Evolutionary conservation across 2,888 invertebrate genomes (phyloP).

Genomic region (Gonocerus acuteangulatus): DNA sequence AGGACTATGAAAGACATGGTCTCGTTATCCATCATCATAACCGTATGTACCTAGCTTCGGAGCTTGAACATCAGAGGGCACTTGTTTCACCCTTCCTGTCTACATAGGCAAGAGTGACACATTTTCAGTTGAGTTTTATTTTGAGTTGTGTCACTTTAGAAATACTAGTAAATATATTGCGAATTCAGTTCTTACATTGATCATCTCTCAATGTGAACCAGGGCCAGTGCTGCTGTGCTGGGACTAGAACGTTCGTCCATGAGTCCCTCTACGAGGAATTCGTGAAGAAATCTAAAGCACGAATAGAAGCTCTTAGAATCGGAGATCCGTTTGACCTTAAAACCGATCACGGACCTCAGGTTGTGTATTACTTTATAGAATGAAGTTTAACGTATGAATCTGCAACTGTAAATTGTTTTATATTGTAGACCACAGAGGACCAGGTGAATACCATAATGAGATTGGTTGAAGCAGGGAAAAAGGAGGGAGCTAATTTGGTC

Average conservation of each 20-base stretch:
- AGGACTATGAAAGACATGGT: neutral
- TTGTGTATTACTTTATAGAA: conserved; percentile 40
- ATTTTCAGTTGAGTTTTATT: too few relatives aligned
- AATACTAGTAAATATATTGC: neutral
- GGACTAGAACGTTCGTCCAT: too few relatives aligned
- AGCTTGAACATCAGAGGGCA: too few relatives aligned
- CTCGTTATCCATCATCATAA: conserved; percentile 19
- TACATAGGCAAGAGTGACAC: too few relatives aligned
- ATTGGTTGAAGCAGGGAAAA: conserved; percentile 67
- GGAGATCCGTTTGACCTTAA: conserved; percentile 70
- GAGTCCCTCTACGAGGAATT: too few relatives aligned
- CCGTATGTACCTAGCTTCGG: too few relatives aligned
- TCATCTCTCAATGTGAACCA: conserved; percentile 61
- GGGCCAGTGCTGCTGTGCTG: conserved; percentile 80
- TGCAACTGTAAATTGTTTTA: neutral
- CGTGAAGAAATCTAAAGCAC: too few relatives aligned
- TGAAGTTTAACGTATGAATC: too few relatives aligned
- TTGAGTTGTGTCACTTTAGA: too few relatives aligned
- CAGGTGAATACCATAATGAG: conserved; percentile 68
- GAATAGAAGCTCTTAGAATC: conserved; percentile 63
- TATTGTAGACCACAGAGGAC: conserved; percentile 56
- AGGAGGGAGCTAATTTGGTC: conserved; percentile 69
- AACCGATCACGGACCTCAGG: conserved; percentile 74
- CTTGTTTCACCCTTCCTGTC: too few relatives aligned
- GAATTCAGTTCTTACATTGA: neutral